phyloP scores from a whole-genome alignment of 2,113 vertebrate genomes.

The Dissostichus mawsoni region DNA sequence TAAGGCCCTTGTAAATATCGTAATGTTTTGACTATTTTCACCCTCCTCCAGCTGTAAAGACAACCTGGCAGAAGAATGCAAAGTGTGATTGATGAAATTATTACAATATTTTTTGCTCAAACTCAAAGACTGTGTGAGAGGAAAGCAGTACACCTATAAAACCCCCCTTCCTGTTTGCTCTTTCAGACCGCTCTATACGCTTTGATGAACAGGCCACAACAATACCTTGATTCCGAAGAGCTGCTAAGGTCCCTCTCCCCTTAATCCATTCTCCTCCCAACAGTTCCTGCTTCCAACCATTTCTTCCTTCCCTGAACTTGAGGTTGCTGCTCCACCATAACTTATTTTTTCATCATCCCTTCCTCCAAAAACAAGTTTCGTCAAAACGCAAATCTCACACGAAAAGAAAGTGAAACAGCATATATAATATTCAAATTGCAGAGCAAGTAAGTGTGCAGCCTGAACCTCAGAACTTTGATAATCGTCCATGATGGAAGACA shows the following conservation, averaged over 20 bases:
- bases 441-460: neutral
- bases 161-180: conserved; percentile 25
- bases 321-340: conserved; percentile 38
- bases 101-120: conserved; percentile 3
- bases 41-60: conserved; percentile 16
- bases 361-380: conserved; percentile 25
- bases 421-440: conserved; percentile 2
- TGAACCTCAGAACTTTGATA: conserved; percentile 43
- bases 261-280: conserved; percentile 66
- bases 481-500: conserved; percentile 57
- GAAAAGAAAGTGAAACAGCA: neutral
- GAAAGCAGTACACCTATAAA: conserved; percentile 21
- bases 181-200: conserved; percentile 58
- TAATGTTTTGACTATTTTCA: neutral
- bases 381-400: neutral
- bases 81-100: neutral
- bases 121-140: conserved; percentile 5
- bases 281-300: conserved; percentile 12
- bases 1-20: neutral
- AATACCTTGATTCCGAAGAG: conserved; percentile 74
- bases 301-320: conserved; percentile 65
- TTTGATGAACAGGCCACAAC: conserved; percentile 77
- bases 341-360: conserved; percentile 13
- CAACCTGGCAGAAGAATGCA: neutral
- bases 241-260: conserved; percentile 50